These are phyloP conservation scores for Calcarius lapponicus DNA, from an alignment of 2,797 vertebrate genomes.

Conservation along the genomic window DNA sequence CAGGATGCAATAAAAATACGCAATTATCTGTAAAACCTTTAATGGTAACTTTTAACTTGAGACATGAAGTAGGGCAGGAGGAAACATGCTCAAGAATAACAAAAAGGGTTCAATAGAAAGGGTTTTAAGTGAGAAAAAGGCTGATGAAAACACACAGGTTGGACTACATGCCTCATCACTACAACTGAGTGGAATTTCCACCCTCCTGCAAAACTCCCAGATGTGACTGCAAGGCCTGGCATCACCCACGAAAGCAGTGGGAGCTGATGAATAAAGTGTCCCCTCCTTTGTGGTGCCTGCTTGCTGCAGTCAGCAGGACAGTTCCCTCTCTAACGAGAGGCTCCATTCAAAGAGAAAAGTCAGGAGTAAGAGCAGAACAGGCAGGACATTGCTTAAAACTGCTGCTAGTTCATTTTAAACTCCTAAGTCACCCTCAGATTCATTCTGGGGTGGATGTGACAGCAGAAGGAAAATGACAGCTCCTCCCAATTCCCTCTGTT, in stretches of 20 bases:
- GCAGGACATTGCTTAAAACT: background rate
- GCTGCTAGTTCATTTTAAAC: background rate
- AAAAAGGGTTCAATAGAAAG: background rate
- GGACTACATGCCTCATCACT: background rate
- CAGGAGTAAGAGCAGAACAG: background rate
- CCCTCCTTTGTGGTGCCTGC: background rate
- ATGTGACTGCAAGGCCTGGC: background rate
- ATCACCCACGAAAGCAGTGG: background rate
- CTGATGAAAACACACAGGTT: background rate
- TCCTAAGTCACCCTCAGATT: background rate
- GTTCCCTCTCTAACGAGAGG: background rate
- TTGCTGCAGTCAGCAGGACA: background rate
- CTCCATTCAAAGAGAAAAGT: background rate
- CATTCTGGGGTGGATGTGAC: background rate
- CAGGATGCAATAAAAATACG: background rate
- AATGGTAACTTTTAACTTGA: background rate
- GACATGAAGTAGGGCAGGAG: background rate
- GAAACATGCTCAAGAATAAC: background rate
- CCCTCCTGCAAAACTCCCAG: background rate
- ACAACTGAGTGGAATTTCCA: background rate
- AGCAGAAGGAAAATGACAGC: background rate
- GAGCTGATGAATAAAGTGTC: background rate
- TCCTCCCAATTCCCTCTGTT: background rate
- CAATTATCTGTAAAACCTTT: background rate
- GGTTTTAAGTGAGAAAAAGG: background rate